A percentile compares a stretch with the other conserved stretches of the same genome.
Evolutionary conservation across 2,113 vertebrate genomes (phyloP).

Genomic region (Tachuris rubrigastra): DNA sequence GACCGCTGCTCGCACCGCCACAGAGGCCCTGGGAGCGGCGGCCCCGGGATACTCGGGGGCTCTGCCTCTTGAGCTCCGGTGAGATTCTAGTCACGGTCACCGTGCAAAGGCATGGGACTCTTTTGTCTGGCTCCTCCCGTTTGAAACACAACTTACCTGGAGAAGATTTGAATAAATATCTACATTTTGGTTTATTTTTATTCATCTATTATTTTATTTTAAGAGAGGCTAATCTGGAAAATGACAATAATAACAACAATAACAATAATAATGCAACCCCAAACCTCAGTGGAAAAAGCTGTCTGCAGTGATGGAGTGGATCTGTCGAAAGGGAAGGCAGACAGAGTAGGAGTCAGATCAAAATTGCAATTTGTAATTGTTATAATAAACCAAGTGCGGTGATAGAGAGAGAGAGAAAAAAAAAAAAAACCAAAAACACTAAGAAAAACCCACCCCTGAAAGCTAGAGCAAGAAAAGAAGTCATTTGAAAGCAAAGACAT

Average conservation of each 20-base stretch:
- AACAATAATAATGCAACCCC: background rate
- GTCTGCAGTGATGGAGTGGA: background rate
- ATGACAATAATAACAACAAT: background rate
- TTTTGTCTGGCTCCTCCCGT: background rate
- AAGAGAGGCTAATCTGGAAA: background rate
- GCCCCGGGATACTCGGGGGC: no score
- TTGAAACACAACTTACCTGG: background rate
- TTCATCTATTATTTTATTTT: background rate
- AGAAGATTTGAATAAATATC: background rate
- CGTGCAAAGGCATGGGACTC: background rate
- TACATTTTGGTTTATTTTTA: background rate
- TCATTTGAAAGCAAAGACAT: slow-evolving; percentile 63
- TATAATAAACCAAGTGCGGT: slow-evolving; percentile 81
- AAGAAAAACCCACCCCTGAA: background rate
- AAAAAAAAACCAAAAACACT: background rate
- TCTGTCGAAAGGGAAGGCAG: background rate
- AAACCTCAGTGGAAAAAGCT: background rate
- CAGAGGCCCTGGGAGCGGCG: background rate
- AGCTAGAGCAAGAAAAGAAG: slow-evolving; percentile 45
- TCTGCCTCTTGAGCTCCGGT: background rate
- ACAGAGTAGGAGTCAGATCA: slow-evolving; percentile 74
- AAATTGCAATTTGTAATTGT: slow-evolving; percentile 82
- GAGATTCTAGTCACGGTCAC: background rate
- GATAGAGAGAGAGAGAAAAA: slow-evolving; percentile 7
- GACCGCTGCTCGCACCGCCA: rapidly evolving